Conservation (phyloP, 1,140 invertebrate genomes). For the Bacillus rossius region DNA sequence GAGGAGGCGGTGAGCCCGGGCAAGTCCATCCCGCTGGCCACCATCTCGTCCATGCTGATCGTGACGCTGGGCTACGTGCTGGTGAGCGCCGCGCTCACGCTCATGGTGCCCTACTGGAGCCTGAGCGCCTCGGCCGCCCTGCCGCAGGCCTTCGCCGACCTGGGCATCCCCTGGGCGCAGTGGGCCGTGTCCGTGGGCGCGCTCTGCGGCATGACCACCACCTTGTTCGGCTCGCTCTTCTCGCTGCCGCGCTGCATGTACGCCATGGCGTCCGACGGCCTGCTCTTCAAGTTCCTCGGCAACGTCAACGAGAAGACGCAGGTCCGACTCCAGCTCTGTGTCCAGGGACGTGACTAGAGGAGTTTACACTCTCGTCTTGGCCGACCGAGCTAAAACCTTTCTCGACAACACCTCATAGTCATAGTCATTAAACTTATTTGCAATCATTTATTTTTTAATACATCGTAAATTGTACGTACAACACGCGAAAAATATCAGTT, state of each 20-base stretch:
- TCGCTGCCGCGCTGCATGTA: constrained; percentile 80
- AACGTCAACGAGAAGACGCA: constrained; percentile 69
- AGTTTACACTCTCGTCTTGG: too few species aligned
- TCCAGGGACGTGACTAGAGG: too few species aligned
- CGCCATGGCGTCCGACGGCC: constrained; percentile 82
- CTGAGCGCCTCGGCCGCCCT: constrained; percentile 41
- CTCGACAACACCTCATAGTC: too few species aligned
- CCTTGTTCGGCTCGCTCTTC: constrained; percentile 77
- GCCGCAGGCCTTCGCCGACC: constrained; percentile 72
- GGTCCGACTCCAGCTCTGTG: constrained; percentile 28
- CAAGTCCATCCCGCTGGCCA: constrained; percentile 75
- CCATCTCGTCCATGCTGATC: constrained; percentile 68
- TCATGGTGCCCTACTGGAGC: constrained; percentile 75
- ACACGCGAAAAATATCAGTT: too few species aligned
- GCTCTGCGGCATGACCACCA: constrained; percentile 85
- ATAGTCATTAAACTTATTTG: too few species aligned
- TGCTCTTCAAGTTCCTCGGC: constrained; percentile 75
- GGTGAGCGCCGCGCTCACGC: constrained; percentile 74
- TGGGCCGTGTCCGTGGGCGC: constrained; percentile 84
- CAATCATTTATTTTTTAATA: too few species aligned
- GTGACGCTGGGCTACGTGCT: constrained; percentile 74
- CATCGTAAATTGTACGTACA: too few species aligned
- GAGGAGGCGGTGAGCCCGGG: constrained; percentile 79
- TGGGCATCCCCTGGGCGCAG: constrained; percentile 76
- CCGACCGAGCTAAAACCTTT: too few species aligned